These are phyloP conservation scores for Cynocephalus volans DNA, from an alignment of 2,113 vertebrate species.

Conservation along the genomic window DNA sequence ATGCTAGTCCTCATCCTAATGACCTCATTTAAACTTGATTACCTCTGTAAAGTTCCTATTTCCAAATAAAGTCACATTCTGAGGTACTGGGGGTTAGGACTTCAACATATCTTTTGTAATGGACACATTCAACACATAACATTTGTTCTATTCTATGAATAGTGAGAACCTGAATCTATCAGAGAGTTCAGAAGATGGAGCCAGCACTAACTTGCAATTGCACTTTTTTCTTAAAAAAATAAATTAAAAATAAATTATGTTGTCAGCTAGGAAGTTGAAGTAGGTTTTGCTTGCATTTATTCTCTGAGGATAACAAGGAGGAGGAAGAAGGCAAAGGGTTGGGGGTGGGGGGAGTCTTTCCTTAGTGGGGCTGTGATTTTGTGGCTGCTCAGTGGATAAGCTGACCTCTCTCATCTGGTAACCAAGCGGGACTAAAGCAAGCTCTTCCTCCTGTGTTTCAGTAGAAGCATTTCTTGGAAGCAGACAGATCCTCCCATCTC, in stretches of 20 bases:
- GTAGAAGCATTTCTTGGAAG: neutral
- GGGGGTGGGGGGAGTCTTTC: neutral
- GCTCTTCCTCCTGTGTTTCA: neutral
- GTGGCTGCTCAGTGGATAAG: neutral
- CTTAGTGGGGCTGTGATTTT: neutral
- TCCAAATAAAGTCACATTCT: constrained; percentile 21
- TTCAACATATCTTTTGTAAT: neutral
- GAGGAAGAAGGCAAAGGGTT: neutral
- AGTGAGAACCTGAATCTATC: neutral
- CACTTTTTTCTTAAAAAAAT: neutral
- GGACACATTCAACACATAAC: neutral
- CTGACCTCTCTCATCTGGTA: neutral
- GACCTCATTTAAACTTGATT: neutral
- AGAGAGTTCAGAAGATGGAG: neutral
- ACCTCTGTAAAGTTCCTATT: neutral
- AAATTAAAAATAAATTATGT: neutral
- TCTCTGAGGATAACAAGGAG: neutral
- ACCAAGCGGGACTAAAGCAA: neutral
- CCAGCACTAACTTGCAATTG: neutral
- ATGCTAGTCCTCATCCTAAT: neutral
- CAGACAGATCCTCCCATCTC: neutral
- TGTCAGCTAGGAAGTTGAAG: neutral
- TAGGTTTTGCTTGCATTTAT: neutral
- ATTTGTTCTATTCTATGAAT: neutral
- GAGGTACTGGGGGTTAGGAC: neutral